A percentile compares a stretch with the other conserved stretches of the same genome.
phyloP scores from a whole-genome alignment of 2,113 vertebrate species.

The Zosterops pallidus region DNA sequence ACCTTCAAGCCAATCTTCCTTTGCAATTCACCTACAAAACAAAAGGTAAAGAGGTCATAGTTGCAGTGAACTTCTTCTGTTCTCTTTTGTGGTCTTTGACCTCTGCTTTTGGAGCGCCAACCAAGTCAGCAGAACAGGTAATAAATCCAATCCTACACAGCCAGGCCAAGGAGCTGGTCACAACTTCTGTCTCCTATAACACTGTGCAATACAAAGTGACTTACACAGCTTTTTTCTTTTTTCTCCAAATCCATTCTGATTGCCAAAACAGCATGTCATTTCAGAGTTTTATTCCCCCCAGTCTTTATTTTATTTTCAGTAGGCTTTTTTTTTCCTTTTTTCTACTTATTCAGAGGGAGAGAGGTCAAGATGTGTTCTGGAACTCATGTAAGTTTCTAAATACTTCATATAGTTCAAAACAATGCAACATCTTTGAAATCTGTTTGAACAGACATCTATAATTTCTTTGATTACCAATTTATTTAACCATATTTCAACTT shows the following conservation, averaged over 20 bases:
- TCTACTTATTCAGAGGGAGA: neutral
- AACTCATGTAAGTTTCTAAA: neutral
- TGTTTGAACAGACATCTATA: neutral
- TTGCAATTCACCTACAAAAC: slow-evolving; percentile 89
- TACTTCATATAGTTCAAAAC: neutral
- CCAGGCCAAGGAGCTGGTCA: neutral
- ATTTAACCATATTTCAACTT: neutral
- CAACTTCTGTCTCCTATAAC: neutral
- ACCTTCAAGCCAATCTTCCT: slow-evolving; percentile 98
- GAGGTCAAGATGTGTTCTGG: neutral
- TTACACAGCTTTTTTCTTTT: neutral
- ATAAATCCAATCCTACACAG: neutral
- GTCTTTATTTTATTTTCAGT: neutral
- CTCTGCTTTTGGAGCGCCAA: neutral
- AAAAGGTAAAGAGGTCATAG: neutral
- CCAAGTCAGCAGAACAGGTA: neutral
- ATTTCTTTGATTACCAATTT: neutral
- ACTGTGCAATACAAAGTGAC: accelerated
- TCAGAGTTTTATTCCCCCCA: neutral
- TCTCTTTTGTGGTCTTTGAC: neutral
- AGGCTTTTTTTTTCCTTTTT: neutral
- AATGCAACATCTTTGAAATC: neutral
- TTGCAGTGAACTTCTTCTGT: neutral
- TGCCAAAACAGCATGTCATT: neutral
- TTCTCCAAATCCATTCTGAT: neutral